Evolutionary conservation across 2,888 invertebrate genomes (phyloP).

Genomic region (Apamea monoglypha): DNA sequence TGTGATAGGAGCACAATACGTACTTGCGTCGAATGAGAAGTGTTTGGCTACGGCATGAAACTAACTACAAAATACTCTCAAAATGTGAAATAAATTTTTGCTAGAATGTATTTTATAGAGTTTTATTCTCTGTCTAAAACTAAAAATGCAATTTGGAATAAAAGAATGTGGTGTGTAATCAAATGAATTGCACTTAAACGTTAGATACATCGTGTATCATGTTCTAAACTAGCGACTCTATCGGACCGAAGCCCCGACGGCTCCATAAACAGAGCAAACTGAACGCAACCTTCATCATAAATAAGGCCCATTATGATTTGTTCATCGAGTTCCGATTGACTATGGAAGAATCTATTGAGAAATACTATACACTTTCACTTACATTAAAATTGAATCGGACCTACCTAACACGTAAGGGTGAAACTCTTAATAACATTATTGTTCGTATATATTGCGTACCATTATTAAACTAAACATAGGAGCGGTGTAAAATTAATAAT

Average conservation of each 20-base stretch:
- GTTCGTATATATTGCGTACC: slow-evolving; percentile 85
- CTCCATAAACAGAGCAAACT: slow-evolving; percentile 65
- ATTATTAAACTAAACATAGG: slow-evolving; percentile 68
- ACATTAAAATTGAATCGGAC: slow-evolving; percentile 87
- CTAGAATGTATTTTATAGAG: slow-evolving; percentile 68
- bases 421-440: slow-evolving; percentile 80
- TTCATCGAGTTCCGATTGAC: slow-evolving; percentile 74
- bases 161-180: slow-evolving; percentile 66
- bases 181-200: slow-evolving; percentile 77
- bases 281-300: slow-evolving; percentile 74
- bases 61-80: slow-evolving; percentile 71
- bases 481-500: slow-evolving; percentile 64
- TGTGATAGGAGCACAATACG: slow-evolving; percentile 58
- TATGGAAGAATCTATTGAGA: slow-evolving; percentile 84
- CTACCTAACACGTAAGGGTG: slow-evolving; percentile 86
- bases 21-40: slow-evolving; percentile 64
- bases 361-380: slow-evolving; percentile 89
- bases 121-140: slow-evolving; percentile 69
- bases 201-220: slow-evolving; percentile 72
- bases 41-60: slow-evolving; percentile 69
- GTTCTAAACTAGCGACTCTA: slow-evolving; percentile 86
- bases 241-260: slow-evolving; percentile 64
- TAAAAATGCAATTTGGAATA: slow-evolving; percentile 78
- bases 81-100: slow-evolving; percentile 68
- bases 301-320: slow-evolving; percentile 85